Evolutionary conservation across 2,888 invertebrate genomes (phyloP).

Genomic region (Cantharis nigra): DNA sequence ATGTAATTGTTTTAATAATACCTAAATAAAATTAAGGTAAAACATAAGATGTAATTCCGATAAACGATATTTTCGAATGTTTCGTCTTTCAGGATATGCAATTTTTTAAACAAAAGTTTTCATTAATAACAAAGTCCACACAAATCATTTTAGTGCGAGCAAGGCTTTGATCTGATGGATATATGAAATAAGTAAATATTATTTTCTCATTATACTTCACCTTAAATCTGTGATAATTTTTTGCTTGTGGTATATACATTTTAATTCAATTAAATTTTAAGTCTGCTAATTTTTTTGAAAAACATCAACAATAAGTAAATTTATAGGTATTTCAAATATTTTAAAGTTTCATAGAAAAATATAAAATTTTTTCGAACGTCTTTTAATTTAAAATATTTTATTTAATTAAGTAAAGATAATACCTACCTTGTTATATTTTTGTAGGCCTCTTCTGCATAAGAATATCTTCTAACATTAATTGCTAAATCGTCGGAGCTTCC

Average conservation of each 20-base stretch:
- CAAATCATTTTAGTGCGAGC: not conserved
- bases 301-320: not conserved
- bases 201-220: not conserved
- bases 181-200: not conserved
- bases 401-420: not conserved
- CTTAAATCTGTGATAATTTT: not conserved
- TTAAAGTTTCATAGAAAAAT: no score
- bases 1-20: no score
- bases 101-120: no score
- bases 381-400: no score
- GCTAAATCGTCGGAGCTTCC: slow-evolving; percentile 35
- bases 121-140: no score
- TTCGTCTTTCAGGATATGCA: no score
- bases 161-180: not conserved
- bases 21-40: no score
- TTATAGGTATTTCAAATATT: no score
- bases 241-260: not conserved
- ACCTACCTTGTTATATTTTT: slow-evolving; percentile 45
- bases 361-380: no score
- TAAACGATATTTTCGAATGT: no score
- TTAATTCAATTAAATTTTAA: not conserved
- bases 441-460: slow-evolving; percentile 44
- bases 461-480: slow-evolving; percentile 33
- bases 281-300: not conserved
- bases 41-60: no score